These are phyloP conservation scores for Anagyrus pseudococci DNA, from an alignment of 2,888 invertebrate genomes.

Conservation along the genomic window DNA sequence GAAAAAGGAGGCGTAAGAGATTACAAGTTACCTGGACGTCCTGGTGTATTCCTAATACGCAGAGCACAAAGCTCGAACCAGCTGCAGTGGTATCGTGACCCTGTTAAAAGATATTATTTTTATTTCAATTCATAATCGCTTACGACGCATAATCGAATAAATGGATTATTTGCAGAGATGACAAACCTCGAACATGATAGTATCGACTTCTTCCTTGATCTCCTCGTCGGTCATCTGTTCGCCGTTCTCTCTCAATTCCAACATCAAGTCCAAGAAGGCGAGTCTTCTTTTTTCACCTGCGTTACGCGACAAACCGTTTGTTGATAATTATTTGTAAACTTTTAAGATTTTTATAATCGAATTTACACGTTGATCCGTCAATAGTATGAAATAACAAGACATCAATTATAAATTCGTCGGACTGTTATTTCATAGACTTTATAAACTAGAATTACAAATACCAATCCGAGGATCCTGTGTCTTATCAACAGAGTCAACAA, in stretches of 20 bases:
- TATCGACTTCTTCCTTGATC: constrained; percentile 84
- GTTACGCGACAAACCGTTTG: too few species aligned
- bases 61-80: constrained; percentile 82
- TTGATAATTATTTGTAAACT: neutral
- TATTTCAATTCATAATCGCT: neutral
- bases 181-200: constrained; percentile 90
- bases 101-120: constrained; percentile 53
- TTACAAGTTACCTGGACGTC: constrained; percentile 67
- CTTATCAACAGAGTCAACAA: too few species aligned
- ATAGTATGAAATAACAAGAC: too few species aligned
- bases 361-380: neutral
- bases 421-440: too few species aligned
- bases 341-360: neutral
- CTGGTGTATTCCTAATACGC: constrained; percentile 77
- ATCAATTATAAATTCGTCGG: too few species aligned
- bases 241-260: constrained; percentile 79
- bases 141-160: neutral
- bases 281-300: constrained; percentile 83
- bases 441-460: too few species aligned
- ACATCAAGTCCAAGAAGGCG: constrained; percentile 86
- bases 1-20: neutral
- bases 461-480: too few species aligned
- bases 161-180: too few species aligned
- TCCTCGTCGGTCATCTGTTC: constrained; percentile 77
- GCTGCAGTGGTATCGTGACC: constrained; percentile 85